Conservation (phyloP, 2,113 vertebrate species). For the Pongo pygmaeus region DNA sequence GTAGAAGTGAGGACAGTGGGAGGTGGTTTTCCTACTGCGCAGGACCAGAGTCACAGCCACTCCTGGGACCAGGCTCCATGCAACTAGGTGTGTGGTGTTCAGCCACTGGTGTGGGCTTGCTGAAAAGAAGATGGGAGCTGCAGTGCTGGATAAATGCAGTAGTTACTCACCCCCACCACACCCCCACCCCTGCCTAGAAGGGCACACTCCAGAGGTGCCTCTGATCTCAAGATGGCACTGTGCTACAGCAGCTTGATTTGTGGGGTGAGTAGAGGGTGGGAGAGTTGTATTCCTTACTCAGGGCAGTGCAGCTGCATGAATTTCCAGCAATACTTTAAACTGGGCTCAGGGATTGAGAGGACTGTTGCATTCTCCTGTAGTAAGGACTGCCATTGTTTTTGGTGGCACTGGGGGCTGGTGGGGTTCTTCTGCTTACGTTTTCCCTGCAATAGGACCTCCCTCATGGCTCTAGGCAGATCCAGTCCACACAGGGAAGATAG, state of each 20-base stretch:
- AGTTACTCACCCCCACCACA: neutral
- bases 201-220: neutral
- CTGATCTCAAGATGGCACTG: neutral
- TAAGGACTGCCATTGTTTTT: neutral
- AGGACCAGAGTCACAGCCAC: neutral
- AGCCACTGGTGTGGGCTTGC: neutral
- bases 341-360: neutral
- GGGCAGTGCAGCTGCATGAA: neutral
- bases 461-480: neutral
- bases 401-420: neutral
- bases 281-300: no score
- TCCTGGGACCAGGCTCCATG: neutral
- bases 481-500: neutral
- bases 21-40: neutral
- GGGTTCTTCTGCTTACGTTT: neutral
- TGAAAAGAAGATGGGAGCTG: neutral
- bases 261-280: no score
- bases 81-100: neutral
- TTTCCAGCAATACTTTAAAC: neutral
- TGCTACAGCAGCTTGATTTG: no score
- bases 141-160: neutral
- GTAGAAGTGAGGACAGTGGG: neutral
- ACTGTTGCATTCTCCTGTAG: neutral
- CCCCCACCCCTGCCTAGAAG: neutral
- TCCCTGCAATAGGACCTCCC: neutral